These are phyloP conservation scores for Papilio glaucus DNA, from an alignment of 1,140 invertebrate genomes.

Conservation along the genomic window DNA sequence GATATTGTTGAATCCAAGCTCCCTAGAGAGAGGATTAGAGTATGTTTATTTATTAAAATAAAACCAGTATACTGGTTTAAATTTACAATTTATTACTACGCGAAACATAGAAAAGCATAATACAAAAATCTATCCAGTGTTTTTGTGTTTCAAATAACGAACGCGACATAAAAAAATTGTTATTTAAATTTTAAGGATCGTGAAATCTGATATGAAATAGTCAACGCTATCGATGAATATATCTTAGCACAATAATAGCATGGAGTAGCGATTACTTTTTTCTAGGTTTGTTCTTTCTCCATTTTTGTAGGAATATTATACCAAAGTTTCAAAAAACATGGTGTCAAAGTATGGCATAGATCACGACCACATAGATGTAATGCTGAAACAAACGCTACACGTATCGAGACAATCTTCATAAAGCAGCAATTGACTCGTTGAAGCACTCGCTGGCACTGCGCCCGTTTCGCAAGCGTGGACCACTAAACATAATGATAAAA, in stretches of 20 bases:
- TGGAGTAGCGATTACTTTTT: too few relatives aligned
- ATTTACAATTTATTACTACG: neutral
- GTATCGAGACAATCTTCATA: conserved; percentile 8
- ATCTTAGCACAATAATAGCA: neutral
- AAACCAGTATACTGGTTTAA: neutral
- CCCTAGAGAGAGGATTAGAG: neutral
- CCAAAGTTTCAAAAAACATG: neutral
- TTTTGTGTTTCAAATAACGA: neutral
- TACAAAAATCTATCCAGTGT: neutral
- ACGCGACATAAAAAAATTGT: conserved; percentile 3
- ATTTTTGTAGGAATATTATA: too few relatives aligned
- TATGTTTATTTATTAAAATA: too few relatives aligned
- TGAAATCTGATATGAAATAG: neutral
- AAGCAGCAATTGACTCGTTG: too few relatives aligned
- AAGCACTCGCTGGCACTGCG: too few relatives aligned
- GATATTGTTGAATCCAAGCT: neutral
- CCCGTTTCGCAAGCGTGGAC: too few relatives aligned
- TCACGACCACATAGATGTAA: neutral
- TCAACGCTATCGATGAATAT: neutral
- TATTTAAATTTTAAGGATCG: neutral
- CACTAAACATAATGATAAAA: too few relatives aligned
- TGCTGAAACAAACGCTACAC: neutral
- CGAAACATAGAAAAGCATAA: neutral
- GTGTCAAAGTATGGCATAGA: neutral
- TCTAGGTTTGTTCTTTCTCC: too few relatives aligned